Evolutionary conservation across 2,797 vertebrate genomes (phyloP).

Genomic region (Gymnopithys bicolor): DNA sequence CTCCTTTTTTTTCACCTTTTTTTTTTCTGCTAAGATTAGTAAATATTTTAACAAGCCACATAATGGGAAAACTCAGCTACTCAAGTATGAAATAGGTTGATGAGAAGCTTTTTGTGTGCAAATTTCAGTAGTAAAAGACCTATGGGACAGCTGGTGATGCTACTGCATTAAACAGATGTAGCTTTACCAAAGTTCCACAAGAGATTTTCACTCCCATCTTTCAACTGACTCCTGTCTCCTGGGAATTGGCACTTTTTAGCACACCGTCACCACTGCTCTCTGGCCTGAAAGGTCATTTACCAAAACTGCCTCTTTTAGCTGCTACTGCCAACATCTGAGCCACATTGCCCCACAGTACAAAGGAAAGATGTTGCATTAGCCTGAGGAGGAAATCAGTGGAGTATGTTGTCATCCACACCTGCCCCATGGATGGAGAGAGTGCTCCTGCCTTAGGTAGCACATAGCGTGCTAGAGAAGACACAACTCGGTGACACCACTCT

Average conservation of each 20-base stretch:
- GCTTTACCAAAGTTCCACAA: neutral
- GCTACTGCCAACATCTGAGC: neutral
- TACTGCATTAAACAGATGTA: neutral
- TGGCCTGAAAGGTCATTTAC: neutral
- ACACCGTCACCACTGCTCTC: neutral
- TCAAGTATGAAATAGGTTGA: constrained; percentile 17
- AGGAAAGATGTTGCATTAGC: neutral
- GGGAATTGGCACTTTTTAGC: neutral
- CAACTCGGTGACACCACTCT: neutral
- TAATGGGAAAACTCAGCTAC: neutral
- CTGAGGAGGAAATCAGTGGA: neutral
- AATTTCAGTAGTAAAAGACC: neutral
- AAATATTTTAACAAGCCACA: constrained; percentile 33
- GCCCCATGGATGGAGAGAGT: neutral
- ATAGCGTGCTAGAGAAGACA: neutral
- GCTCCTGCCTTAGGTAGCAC: neutral
- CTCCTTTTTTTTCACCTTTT: rapidly evolving
- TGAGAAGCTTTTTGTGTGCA: neutral
- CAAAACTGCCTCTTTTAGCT: neutral
- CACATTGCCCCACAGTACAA: rapidly evolving
- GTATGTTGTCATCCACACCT: neutral
- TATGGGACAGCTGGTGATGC: neutral
- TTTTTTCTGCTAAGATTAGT: neutral
- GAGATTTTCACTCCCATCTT: neutral
- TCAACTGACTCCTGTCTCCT: neutral